These are phyloP conservation scores for Cyprinus carpio DNA, from an alignment of 2,113 vertebrate species.

Conservation along the genomic window DNA sequence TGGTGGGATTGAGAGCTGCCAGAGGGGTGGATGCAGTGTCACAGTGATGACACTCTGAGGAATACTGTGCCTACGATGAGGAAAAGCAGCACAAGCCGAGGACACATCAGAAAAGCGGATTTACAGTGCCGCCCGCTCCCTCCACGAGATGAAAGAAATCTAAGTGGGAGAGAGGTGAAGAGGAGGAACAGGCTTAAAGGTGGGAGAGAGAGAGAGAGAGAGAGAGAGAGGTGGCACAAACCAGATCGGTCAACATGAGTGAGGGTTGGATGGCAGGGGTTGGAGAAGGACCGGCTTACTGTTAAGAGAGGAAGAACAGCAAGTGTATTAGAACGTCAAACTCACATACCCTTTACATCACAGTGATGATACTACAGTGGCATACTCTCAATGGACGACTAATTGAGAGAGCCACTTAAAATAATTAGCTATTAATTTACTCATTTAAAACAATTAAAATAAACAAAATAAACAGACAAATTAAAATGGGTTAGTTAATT, in stretches of 20 bases:
- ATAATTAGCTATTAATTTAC: not conserved
- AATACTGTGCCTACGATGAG: not conserved
- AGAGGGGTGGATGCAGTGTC: not conserved
- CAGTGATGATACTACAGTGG: not conserved
- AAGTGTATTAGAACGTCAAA: not conserved
- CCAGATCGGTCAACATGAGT: not conserved
- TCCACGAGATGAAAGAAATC: not conserved
- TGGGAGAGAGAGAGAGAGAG: not conserved
- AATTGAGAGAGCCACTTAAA: not conserved
- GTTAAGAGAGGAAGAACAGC: not conserved
- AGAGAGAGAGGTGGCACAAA: not conserved
- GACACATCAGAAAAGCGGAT: slow-evolving; percentile 11
- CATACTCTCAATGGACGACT: not conserved
- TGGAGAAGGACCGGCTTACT: not conserved
- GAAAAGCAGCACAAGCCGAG: not conserved
- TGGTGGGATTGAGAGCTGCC: not conserved
- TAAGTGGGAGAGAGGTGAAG: not conserved
- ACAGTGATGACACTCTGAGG: not conserved
- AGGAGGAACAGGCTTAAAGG: not conserved
- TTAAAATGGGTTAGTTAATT: too few species aligned
- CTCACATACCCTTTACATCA: not conserved
- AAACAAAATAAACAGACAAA: too few species aligned
- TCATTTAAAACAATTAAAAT: not conserved
- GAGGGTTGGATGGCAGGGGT: slow-evolving; percentile 4
- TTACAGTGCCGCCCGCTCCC: not conserved